These are phyloP conservation scores for Chionis minor DNA, from an alignment of 2,113 vertebrate genomes.

Conservation along the genomic window DNA sequence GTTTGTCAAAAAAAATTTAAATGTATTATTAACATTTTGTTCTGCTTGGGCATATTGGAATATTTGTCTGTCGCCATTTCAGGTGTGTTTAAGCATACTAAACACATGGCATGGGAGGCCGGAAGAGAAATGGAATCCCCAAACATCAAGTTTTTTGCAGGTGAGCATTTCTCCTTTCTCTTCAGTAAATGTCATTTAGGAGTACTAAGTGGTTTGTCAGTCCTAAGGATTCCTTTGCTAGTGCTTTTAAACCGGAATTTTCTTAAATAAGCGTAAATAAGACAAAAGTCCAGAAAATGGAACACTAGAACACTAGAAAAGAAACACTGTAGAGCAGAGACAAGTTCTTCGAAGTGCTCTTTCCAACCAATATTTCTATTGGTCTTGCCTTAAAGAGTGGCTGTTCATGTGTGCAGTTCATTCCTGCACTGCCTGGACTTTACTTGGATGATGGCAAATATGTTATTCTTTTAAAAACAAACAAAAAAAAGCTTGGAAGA, in stretches of 20 bases:
- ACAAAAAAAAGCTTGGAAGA: background rate
- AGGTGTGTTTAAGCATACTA: slow-evolving; percentile 99
- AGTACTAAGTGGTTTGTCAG: background rate
- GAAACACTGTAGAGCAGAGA: background rate
- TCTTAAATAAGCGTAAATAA: background rate
- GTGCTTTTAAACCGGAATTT: background rate
- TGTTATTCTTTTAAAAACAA: background rate
- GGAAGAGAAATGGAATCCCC: slow-evolving; percentile 99
- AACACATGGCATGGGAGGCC: slow-evolving; percentile 99
- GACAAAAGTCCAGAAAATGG: background rate
- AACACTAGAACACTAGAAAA: background rate
- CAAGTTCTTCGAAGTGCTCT: background rate
- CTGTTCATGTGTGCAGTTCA: background rate
- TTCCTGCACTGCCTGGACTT: background rate
- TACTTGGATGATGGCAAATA: background rate
- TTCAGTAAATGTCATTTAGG: background rate
- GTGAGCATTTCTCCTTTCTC: slow-evolving; percentile 74
- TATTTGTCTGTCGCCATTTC: background rate
- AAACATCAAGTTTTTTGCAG: slow-evolving; percentile 99
- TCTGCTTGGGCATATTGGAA: background rate
- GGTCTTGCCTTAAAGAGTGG: background rate
- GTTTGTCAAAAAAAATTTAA: background rate
- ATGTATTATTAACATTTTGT: background rate
- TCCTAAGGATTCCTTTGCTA: background rate
- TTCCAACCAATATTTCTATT: background rate